phyloP scores from a whole-genome alignment of 1,140 invertebrate species.

The Psilanteris sp. region DNA sequence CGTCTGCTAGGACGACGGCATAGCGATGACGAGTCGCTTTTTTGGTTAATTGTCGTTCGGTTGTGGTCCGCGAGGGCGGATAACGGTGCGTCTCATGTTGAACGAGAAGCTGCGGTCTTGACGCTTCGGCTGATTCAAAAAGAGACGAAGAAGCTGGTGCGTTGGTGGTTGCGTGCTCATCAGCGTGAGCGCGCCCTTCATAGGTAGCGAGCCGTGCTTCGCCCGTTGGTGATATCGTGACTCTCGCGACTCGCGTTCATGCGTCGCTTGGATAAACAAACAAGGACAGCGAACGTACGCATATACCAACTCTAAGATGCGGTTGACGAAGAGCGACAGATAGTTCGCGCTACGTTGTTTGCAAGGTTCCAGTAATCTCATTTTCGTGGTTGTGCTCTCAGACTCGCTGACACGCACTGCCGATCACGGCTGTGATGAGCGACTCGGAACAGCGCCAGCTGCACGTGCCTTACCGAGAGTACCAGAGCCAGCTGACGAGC shows the following conservation, averaged over 20 bases:
- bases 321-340: conserved; percentile 14
- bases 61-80: not conserved
- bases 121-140: not conserved
- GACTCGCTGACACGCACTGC: no score
- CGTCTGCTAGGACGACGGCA: conserved; percentile 36
- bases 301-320: conserved; percentile 58
- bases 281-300: not conserved
- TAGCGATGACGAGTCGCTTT: conserved; percentile 33
- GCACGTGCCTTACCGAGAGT: conserved; percentile 79
- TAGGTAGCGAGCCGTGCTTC: not conserved
- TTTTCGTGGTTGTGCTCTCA: no score
- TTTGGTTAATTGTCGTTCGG: conserved; percentile 14
- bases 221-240: no score
- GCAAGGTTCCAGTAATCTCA: no score
- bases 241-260: no score
- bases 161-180: no score
- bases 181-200: conserved; percentile 1
- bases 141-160: not conserved
- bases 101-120: not conserved
- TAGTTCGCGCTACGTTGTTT: conserved; percentile 26
- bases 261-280: no score
- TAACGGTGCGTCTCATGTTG: not conserved
- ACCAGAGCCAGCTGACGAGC: conserved; percentile 74
- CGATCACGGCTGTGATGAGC: conserved; percentile 75
- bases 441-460: conserved; percentile 79